Conservation (phyloP, 1,140 invertebrate species). For the Octopus sinensis region DNA sequence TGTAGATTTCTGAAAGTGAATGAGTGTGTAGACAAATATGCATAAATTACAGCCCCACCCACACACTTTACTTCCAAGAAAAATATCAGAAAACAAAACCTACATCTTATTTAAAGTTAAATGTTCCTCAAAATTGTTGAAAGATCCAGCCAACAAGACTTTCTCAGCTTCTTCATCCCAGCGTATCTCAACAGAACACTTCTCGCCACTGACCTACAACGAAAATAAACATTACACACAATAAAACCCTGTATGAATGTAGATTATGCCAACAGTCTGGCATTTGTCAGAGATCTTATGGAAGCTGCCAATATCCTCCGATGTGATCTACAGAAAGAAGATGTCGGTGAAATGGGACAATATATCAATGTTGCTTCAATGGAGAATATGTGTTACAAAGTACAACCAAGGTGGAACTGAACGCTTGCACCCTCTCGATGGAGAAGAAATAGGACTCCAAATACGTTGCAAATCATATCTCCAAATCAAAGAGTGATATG, state of each 20-base stretch:
- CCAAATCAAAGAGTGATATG: no score
- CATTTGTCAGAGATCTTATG: background rate
- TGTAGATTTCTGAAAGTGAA: background rate
- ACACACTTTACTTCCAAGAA: background rate
- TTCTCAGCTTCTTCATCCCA: conserved; percentile 39
- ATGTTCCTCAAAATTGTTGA: conserved; percentile 43
- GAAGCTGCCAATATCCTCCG: background rate
- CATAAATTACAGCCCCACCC: background rate
- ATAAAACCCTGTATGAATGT: background rate
- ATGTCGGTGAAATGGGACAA: background rate
- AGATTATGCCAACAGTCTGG: background rate
- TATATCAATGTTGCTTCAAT: background rate
- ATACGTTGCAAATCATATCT: no score
- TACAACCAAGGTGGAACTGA: no score
- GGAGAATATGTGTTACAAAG: no score
- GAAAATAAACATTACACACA: background rate
- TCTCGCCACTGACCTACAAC: background rate
- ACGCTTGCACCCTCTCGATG: no score
- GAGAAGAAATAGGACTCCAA: no score
- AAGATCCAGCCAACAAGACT: conserved; percentile 39
- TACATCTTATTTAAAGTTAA: conserved; percentile 38
- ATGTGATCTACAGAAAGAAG: background rate
- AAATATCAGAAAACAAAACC: conserved; percentile 6
- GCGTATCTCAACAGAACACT: conserved; percentile 33
- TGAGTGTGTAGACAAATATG: background rate